A percentile compares a stretch with the other conserved stretches of the same genome.
Evolutionary conservation across 23 tunicate genomes (phyloP).

Genomic region (Clavelina lepadiformis): DNA sequence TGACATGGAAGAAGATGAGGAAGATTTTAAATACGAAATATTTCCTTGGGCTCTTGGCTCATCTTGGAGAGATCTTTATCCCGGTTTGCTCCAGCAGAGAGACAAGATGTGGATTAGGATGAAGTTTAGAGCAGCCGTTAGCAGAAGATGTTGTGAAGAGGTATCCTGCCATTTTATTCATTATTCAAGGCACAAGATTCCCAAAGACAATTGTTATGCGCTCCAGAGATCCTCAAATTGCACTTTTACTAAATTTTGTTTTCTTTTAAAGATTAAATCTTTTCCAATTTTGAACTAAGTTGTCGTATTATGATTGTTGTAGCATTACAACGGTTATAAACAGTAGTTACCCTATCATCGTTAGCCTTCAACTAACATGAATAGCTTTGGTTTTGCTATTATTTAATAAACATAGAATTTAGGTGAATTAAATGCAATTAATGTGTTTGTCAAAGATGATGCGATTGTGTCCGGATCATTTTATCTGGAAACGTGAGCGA

Average conservation of each 20-base stretch:
- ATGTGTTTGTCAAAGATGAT: slow-evolving; percentile 39
- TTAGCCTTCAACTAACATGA: no score
- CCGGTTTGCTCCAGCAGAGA: slow-evolving; percentile 39
- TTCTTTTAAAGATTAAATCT: no score
- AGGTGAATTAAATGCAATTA: neutral
- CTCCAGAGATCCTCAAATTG: no score
- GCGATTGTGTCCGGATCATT: slow-evolving; percentile 57
- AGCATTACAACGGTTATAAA: no score
- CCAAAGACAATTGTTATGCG: no score
- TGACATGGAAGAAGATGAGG: slow-evolving; percentile 97
- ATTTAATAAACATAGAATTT: no score
- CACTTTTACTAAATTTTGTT: no score
- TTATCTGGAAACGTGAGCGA: slow-evolving; percentile 70
- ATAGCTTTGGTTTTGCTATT: no score
- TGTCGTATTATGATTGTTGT: no score
- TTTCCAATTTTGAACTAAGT: no score
- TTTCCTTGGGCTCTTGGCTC: slow-evolving; percentile 93
- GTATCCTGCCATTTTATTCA: slow-evolving; percentile 22
- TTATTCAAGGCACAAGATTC: no score
- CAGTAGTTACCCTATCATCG: no score
- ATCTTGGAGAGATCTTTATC: slow-evolving; percentile 71
- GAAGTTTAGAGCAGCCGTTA: slow-evolving; percentile 91
- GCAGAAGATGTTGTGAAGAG: slow-evolving; percentile 86
- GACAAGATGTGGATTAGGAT: slow-evolving; percentile 59
- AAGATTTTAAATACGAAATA: slow-evolving; percentile 89